phyloP scores from a whole-genome alignment of 1,140 invertebrate species.

The Pseudomyrmex concolor region DNA sequence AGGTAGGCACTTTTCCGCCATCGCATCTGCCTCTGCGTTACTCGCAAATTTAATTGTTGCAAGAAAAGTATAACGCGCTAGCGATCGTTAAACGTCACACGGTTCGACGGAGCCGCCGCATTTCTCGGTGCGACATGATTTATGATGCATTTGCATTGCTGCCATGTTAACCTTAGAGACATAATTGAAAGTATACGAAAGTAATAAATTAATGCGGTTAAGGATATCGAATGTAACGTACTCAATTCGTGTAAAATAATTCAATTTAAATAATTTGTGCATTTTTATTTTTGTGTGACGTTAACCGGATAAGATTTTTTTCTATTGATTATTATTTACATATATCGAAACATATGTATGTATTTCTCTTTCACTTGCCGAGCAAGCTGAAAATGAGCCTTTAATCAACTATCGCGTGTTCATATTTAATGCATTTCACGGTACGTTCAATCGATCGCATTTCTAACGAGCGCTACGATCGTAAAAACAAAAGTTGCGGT shows the following conservation, averaged over 20 bases:
- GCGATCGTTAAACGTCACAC: not conserved
- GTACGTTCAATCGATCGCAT: not conserved
- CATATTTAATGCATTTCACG: not conserved
- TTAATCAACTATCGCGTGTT: constrained; percentile 9
- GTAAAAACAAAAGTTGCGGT: constrained; percentile 1
- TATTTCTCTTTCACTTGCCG: too few species aligned
- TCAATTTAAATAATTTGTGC: too few species aligned
- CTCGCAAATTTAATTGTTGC: constrained; percentile 21
- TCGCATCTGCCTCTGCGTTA: not conserved
- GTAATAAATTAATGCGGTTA: too few species aligned
- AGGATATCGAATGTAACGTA: too few species aligned
- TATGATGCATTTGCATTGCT: not conserved
- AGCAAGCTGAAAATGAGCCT: not conserved
- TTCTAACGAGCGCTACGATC: not conserved
- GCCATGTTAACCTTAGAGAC: not conserved
- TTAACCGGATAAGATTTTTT: too few species aligned
- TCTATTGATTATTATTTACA: too few species aligned
- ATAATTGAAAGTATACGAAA: not conserved
- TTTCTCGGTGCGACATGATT: not conserved
- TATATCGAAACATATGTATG: too few species aligned
- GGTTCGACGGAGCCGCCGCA: not conserved
- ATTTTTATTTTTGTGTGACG: too few species aligned
- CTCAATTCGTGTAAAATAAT: too few species aligned
- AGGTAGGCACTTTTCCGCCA: not conserved
- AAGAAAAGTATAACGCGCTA: not conserved